phyloP scores from a whole-genome alignment of 1,140 invertebrate genomes.

The Caenorhabditis briggsae region DNA sequence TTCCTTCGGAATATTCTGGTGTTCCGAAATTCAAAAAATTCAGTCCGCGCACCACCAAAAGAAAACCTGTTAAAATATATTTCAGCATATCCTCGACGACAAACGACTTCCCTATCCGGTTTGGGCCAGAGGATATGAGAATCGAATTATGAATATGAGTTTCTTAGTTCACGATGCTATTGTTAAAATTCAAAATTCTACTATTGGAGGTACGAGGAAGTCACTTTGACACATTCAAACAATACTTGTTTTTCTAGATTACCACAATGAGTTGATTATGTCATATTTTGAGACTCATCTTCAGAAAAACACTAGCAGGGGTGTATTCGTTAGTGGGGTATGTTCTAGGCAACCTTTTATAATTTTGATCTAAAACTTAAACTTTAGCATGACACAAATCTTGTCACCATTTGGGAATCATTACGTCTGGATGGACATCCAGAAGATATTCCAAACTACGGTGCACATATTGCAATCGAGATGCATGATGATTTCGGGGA shows the following conservation, averaged over 20 bases:
- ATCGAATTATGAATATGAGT: conserved; percentile 38
- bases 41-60: too few species aligned
- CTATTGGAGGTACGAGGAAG: not conserved
- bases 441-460: conserved; percentile 38
- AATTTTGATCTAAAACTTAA: too few species aligned
- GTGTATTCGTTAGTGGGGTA: conserved; percentile 32
- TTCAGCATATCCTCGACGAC: conserved; percentile 24
- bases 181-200: conserved; percentile 4
- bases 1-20: too few species aligned
- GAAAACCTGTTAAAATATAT: not conserved
- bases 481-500: conserved; percentile 8
- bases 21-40: too few species aligned
- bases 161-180: conserved; percentile 46
- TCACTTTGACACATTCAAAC: not conserved
- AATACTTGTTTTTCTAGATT: not conserved
- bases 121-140: conserved; percentile 4
- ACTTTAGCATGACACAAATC: conserved; percentile 46
- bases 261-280: conserved; percentile 30
- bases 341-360: not conserved
- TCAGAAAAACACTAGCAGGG: not conserved
- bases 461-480: conserved; percentile 37
- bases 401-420: conserved; percentile 37
- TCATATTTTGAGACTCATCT: conserved; percentile 34
- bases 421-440: conserved; percentile 25
- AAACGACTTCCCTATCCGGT: conserved; percentile 2